Base-by-base conservation (phyloP, 2,797 vertebrate species). In the Natrix natrix region DNA sequence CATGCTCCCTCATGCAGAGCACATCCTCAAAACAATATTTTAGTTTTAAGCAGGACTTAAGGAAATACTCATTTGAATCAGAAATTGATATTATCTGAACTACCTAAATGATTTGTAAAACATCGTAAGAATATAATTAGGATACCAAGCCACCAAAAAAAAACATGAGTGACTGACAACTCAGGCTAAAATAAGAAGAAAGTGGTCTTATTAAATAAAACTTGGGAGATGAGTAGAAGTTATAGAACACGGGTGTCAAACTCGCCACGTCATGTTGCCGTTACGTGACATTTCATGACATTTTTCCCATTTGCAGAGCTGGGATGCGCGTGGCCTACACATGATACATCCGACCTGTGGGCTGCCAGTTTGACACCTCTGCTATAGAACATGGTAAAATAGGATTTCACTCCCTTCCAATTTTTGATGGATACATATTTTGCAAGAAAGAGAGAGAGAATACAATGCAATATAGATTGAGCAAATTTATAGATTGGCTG, bases 21-120 rank as follows among this genome's bases (percentile, higher is more conserved):
- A 97, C 97, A 97, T 95, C 96, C 96, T 97, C 94, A 95, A 96
- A 97, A 96, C 96, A 97, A 91, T 97, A 97, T 97, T 96, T 94
- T 96, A 93, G 95, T 94, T 96, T 94, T 96, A 97, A 96, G 96
- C 94, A 96, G 95, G 94, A 96, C 91, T 93, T 95, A 95, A 66
- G 32, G 94, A 95, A 93, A 92, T 95, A 86, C 91, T 95, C 90
- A 96, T 95, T 94, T 94, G 95, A 95, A 95, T 95, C 94, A 96
- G 91, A 91, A 61, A 22, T 5, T 17, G 43, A 26, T n/a, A 63
- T 55, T 28, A 61, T 48, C 22, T 14, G 54, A 26, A 54, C 22
- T 32, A 26, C 8, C 28, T 16, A 87, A 87, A 56, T 43, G 32
- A 66, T 48, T 32, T 59, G 57, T 69, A 92, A 92, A 57, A 10